Evolutionary conservation across 2,888 invertebrate genomes (phyloP).

Genomic region (Iphiclides podalirius): DNA sequence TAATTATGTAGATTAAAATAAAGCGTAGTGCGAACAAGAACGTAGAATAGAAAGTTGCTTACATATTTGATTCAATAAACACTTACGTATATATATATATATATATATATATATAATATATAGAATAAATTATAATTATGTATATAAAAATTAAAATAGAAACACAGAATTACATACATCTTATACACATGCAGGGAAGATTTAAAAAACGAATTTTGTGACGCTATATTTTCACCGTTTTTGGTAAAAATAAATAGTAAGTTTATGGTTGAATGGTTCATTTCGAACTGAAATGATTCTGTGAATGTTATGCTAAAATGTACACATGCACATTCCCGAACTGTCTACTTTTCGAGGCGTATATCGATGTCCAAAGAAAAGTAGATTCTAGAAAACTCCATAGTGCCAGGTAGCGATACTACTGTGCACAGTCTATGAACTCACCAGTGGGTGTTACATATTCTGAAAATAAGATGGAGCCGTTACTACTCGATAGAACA

Average conservation of each 20-base stretch:
- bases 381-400: constrained; percentile 10
- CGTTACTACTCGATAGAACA: constrained; percentile 66
- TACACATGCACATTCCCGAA: constrained; percentile 40
- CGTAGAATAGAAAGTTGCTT: background rate
- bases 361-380: constrained; percentile 26
- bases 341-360: constrained; percentile 36
- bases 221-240: no score
- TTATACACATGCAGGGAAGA: constrained; percentile 11
- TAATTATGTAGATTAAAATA: no score
- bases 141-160: background rate
- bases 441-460: constrained; percentile 79
- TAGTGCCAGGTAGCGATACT: constrained; percentile 40
- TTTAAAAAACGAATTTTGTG: no score
- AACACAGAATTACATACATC: background rate
- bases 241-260: no score
- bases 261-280: no score
- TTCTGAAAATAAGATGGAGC: constrained; percentile 80
- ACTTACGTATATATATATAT: background rate
- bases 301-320: constrained; percentile 1
- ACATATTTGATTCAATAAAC: background rate
- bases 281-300: no score
- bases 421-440: constrained; percentile 68
- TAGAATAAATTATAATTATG: background rate
- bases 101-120: background rate
- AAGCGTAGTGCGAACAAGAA: background rate